Base-by-base conservation (phyloP, 2,113 vertebrate genomes). In the Salvelinus alpinus region DNA sequence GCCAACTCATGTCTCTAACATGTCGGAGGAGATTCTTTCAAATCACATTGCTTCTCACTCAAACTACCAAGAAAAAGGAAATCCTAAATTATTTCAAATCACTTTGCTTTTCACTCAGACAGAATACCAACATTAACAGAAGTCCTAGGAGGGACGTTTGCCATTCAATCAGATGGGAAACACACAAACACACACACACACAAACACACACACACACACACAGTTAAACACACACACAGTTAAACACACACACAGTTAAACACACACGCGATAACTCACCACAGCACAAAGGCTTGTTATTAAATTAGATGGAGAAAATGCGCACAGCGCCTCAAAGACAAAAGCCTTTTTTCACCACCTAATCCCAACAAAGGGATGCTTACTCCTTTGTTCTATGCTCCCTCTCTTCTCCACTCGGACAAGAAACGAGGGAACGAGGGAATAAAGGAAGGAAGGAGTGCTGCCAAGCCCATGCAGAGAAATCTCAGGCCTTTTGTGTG, bases 291-390 rank as follows among this genome's bases (percentile, higher is more conserved):
- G 74, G 77, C 82, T 1, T 5, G 16, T 89, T 91, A 90, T 91
- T 92, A 87, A 91, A 90, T 90, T 90, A 91, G 85, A 88, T 83
- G 74, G 70, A 83, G 87, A 88, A 90, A 90, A 86, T 66, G 76
- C 27, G 73, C 78, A 82, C 75, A 82, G 82, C 73, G 78, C 84
- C 85, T 88, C 82, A 87, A 88, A 91, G 75, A 91, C 82, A 85
- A 89, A 77, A 86, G 79, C 67, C 77, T 88, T 92, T 91, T 89
- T 83, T 87, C 84, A 80, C 76, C 74, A 82, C 86, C 79, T 90
- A 90, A 92, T 90, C 88, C 88, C 90, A 90, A 91, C 90, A 89
- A 92, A 90, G 86, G 87, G 84, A 90, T 83, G 79, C 84, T 89
- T 84, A 83, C 75, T 80, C 76, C 78, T 90, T 92, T 92, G 91